Conservation (phyloP, 2,888 invertebrate genomes). For the Toxonevra muliebris region DNA sequence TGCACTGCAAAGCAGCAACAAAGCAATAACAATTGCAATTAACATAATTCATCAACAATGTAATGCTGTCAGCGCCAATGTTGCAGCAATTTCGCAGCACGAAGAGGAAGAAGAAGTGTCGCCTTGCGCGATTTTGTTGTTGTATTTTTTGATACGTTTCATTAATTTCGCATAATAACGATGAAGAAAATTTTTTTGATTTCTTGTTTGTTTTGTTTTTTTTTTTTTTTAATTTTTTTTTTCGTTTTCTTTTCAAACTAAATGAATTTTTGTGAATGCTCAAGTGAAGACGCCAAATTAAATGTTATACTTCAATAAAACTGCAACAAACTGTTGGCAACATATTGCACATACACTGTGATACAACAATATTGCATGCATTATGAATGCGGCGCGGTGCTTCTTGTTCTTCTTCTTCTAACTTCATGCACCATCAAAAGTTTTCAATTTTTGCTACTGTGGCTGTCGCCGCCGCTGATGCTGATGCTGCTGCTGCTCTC, state of each 20-base stretch:
- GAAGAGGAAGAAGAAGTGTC: neutral
- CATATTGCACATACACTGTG: slow-evolving; percentile 31
- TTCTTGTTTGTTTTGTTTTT: too few species aligned
- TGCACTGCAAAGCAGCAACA: slow-evolving; percentile 1
- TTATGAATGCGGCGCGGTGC: neutral
- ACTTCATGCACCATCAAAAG: neutral
- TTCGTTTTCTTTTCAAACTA: too few species aligned
- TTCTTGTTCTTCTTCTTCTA: slow-evolving; percentile 18
- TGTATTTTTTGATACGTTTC: neutral
- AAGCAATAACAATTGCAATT: slow-evolving; percentile 17
- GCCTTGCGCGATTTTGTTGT: neutral
- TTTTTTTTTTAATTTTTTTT: too few species aligned
- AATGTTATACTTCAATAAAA: slow-evolving; percentile 57
- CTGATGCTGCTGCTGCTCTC: neutral
- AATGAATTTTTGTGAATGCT: slow-evolving; percentile 23
- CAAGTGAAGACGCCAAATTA: slow-evolving; percentile 52
- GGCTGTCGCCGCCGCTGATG: too few species aligned
- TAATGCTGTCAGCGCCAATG: slow-evolving; percentile 18
- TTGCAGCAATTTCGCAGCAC: neutral
- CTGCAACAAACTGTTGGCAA: slow-evolving; percentile 36
- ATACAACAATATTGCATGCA: neutral
- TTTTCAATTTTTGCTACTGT: too few species aligned
- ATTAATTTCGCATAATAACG: slow-evolving; percentile 2
- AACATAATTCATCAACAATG: slow-evolving; percentile 24
- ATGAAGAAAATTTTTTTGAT: neutral